Conservation (phyloP, 2,113 vertebrate species). For the Coregonus clupeaformis region DNA sequence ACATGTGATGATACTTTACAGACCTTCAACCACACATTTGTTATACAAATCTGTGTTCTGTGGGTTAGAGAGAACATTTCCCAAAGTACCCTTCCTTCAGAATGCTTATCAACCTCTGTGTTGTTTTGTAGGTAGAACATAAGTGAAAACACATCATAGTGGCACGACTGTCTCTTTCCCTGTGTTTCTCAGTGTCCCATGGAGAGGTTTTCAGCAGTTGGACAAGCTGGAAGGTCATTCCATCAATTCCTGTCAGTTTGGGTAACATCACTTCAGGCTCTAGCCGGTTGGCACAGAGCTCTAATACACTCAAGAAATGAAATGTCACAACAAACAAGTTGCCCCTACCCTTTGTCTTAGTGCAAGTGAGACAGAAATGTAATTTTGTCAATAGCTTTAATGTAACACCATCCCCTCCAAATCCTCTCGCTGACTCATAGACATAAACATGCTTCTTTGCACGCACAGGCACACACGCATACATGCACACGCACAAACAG, state of each 20-base stretch:
- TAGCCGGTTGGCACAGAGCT: conserved; percentile 43
- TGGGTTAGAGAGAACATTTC: not conserved
- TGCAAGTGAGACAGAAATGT: not conserved
- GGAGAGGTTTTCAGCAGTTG: conserved; percentile 28
- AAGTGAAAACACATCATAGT: conserved; percentile 24
- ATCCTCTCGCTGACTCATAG: not conserved
- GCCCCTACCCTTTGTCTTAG: conserved; percentile 10
- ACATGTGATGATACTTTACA: too few species aligned
- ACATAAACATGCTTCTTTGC: not conserved
- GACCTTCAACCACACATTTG: not conserved
- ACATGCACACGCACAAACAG: not conserved
- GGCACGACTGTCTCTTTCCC: conserved; percentile 19
- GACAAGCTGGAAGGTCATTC: conserved; percentile 57
- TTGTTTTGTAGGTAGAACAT: conserved; percentile 13
- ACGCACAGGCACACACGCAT: not conserved
- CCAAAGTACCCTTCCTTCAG: not conserved
- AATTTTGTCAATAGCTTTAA: conserved; percentile 22
- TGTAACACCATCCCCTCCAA: conserved; percentile 35
- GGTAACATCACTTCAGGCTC: conserved; percentile 52
- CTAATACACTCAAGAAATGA: conserved; percentile 60
- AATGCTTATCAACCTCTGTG: not conserved
- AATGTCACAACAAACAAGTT: conserved; percentile 59
- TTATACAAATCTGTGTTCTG: not conserved
- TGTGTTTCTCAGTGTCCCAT: conserved; percentile 13
- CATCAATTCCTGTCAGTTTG: conserved; percentile 65